Percentiles rank a stretch among this genome's conserved stretches.
These are phyloP conservation scores for Epinephelus awoara DNA, from an alignment of 2,797 vertebrate species.

Conservation along the genomic window DNA sequence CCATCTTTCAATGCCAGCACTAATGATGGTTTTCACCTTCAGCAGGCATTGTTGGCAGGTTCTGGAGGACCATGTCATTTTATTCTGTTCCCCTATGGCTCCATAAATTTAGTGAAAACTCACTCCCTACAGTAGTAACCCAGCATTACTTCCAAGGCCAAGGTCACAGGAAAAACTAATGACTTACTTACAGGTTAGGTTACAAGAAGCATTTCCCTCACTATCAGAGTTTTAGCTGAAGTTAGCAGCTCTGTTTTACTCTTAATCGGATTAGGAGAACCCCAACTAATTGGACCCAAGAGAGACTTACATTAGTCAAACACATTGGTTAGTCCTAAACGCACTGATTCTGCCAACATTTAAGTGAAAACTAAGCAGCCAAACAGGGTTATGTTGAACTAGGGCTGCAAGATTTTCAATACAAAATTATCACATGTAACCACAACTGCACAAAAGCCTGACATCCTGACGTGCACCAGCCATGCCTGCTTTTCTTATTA, in stretches of 20 bases:
- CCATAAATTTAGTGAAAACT: neutral
- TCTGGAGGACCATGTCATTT: neutral
- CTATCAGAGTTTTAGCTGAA: neutral
- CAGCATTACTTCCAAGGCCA: neutral
- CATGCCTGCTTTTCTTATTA: no score
- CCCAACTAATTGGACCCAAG: neutral
- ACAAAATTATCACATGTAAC: no score
- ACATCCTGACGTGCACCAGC: no score
- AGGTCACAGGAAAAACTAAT: no score
- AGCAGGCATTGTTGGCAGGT: slow-evolving; percentile 21
- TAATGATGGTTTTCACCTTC: slow-evolving; percentile 50
- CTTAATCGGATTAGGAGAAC: neutral
- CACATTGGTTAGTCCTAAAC: no score
- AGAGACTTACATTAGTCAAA: neutral
- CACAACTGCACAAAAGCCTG: no score
- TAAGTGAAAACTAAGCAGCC: no score
- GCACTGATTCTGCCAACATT: no score
- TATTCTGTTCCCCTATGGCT: neutral
- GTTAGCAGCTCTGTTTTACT: neutral
- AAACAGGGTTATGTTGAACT: no score
- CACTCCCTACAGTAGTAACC: neutral
- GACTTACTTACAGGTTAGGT: neutral
- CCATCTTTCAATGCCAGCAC: slow-evolving; percentile 6
- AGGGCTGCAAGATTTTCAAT: no score
- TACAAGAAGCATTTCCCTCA: neutral